Percentiles rank a stretch among this genome's conserved stretches.
Conservation (phyloP, 2,113 vertebrate genomes). For the Fukomys damarensis region DNA sequence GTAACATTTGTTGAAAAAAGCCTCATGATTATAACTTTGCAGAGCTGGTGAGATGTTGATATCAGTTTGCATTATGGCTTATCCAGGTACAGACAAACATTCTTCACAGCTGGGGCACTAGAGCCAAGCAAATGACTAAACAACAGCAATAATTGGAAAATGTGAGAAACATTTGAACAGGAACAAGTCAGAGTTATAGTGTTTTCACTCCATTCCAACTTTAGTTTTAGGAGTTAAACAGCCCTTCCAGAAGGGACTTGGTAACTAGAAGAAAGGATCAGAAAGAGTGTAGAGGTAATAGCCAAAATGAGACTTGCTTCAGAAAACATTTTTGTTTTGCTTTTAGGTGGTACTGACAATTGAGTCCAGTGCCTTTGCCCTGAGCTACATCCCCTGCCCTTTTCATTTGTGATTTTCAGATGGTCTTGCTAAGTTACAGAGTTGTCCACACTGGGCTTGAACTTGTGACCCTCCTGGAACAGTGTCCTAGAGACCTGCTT, state of each 20-base stretch:
- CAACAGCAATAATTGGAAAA: not conserved
- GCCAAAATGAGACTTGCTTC: not conserved
- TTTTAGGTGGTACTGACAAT: not conserved
- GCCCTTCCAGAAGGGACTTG: not conserved
- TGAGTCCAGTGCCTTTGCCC: not conserved
- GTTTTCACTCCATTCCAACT: not conserved
- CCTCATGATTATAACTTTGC: not conserved
- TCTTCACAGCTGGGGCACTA: not conserved
- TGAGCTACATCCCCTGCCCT: not conserved
- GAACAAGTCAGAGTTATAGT: not conserved
- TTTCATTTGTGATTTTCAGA: not conserved
- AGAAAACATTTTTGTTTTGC: not conserved
- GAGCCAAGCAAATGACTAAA: not conserved
- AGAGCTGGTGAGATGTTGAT: not conserved
- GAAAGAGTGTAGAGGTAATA: not conserved
- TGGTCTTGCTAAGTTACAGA: not conserved
- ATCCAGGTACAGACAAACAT: not conserved
- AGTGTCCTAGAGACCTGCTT: not conserved
- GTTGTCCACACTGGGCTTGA: not conserved
- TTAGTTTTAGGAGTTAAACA: not conserved
- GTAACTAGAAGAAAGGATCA: not conserved
- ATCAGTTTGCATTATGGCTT: not conserved
- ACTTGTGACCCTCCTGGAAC: not conserved
- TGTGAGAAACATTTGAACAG: not conserved
- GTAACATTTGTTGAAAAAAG: not conserved